Conservation (phyloP, 2,888 invertebrate species). For the Amitus sp. region DNA sequence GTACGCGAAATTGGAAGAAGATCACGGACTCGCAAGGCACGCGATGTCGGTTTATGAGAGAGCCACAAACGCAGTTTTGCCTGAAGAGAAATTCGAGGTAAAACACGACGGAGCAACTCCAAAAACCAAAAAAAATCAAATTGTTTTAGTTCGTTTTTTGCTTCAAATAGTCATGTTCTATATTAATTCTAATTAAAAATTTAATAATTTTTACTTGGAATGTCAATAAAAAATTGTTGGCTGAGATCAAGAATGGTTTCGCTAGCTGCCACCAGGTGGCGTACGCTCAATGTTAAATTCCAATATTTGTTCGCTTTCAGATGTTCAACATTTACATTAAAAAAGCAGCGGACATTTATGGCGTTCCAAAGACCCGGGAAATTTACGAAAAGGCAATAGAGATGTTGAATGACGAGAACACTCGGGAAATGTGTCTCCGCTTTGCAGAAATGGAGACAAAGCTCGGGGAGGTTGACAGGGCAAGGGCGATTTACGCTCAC, state of each 20-base stretch:
- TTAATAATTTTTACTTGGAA: no score
- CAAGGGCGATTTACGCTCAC: slow-evolving; percentile 96
- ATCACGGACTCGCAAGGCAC: slow-evolving; percentile 96
- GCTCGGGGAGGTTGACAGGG: slow-evolving; percentile 97
- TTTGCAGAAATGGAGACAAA: slow-evolving; percentile 99
- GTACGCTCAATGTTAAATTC: no score
- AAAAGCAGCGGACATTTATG: slow-evolving; percentile 97
- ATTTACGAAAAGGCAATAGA: slow-evolving; percentile 99
- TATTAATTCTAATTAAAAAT: no score
- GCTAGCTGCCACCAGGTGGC: no score
- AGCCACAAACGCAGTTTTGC: slow-evolving; percentile 90
- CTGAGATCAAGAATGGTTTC: no score
- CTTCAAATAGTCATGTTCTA: no score
- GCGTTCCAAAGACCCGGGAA: slow-evolving; percentile 94
- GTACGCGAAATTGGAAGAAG: slow-evolving; percentile 98
- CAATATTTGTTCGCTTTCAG: slow-evolving; percentile 66
- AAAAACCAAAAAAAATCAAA: no score
- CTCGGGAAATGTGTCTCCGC: slow-evolving; percentile 94
- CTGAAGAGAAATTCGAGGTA: slow-evolving; percentile 92
- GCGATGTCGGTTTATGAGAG: slow-evolving; percentile 99
- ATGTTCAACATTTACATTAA: slow-evolving; percentile 99
- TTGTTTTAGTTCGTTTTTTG: no score
- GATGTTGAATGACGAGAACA: slow-evolving; percentile 86
- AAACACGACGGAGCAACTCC: no score
- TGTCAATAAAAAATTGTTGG: no score